Conservation (phyloP, 2,113 vertebrate genomes). For the Piprites chloris region DNA sequence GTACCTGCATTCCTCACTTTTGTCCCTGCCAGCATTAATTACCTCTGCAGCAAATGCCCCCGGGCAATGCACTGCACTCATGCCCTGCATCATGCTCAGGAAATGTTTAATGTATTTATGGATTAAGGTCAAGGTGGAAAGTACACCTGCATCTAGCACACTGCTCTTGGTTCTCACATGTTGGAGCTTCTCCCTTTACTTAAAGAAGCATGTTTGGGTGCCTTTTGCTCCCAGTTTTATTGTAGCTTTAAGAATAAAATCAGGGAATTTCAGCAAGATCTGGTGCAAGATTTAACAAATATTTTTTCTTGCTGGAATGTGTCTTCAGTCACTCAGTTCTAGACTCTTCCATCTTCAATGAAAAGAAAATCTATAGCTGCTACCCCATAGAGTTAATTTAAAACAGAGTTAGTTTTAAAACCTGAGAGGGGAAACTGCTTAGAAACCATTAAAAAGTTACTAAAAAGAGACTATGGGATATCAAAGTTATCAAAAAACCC, state of each 20-base stretch:
- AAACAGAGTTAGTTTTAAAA: neutral
- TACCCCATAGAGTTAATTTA: neutral
- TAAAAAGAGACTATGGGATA: neutral
- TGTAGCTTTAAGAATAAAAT: neutral
- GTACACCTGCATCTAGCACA: neutral
- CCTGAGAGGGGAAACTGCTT: neutral
- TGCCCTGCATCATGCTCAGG: neutral
- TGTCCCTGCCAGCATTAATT: neutral
- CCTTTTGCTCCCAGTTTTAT: neutral
- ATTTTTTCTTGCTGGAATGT: neutral
- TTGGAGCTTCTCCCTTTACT: neutral
- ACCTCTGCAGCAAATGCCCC: neutral
- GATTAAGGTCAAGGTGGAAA: slow-evolving; percentile 23
- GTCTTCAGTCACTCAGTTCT: neutral
- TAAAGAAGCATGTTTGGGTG: neutral
- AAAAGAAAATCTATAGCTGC: neutral
- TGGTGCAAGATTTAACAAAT: neutral
- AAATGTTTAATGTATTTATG: neutral
- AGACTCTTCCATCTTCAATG: neutral
- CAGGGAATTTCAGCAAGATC: neutral
- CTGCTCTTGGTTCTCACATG: neutral
- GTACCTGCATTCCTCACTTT: neutral
- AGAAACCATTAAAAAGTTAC: neutral
- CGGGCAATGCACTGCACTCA: neutral
- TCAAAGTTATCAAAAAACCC: fast-evolving